phyloP scores from a whole-genome alignment of 2,888 invertebrate genomes.

The Cryptocheilus praepositus region DNA sequence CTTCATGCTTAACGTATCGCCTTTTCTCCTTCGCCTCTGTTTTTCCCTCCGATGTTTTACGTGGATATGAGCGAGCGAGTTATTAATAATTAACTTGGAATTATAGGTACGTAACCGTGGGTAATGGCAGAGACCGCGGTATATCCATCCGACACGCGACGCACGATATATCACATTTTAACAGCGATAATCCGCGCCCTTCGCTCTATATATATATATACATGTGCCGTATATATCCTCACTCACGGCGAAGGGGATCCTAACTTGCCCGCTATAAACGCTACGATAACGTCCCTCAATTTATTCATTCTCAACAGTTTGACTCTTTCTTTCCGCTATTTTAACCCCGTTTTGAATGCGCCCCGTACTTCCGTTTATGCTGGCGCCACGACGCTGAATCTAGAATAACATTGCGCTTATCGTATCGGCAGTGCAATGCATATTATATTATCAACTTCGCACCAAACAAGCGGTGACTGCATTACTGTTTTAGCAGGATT shows the following conservation, averaged over 20 bases:
- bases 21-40: background rate
- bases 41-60: background rate
- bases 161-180: conserved; percentile 45
- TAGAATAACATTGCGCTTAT: conserved; percentile 7
- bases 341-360: background rate
- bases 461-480: too few relatives aligned
- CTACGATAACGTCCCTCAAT: conserved; percentile 46
- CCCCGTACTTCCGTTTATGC: too few relatives aligned
- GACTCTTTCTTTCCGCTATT: conserved; percentile 31
- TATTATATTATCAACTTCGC: too few relatives aligned
- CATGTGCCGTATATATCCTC: conserved; percentile 13
- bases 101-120: conserved; percentile 37
- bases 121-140: conserved; percentile 24
- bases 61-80: conserved; percentile 25
- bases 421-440: too few relatives aligned
- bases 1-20: background rate
- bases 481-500: too few relatives aligned
- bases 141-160: conserved; percentile 42
- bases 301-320: conserved; percentile 50
- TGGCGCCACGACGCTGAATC: conserved; percentile 8
- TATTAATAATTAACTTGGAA: conserved; percentile 43
- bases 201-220: conserved; percentile 31
- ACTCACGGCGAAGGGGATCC: background rate
- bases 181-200: conserved; percentile 48
- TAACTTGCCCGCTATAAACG: background rate